These are phyloP conservation scores for Phasia obesa DNA, from an alignment of 2,888 invertebrate genomes.

Conservation along the genomic window DNA sequence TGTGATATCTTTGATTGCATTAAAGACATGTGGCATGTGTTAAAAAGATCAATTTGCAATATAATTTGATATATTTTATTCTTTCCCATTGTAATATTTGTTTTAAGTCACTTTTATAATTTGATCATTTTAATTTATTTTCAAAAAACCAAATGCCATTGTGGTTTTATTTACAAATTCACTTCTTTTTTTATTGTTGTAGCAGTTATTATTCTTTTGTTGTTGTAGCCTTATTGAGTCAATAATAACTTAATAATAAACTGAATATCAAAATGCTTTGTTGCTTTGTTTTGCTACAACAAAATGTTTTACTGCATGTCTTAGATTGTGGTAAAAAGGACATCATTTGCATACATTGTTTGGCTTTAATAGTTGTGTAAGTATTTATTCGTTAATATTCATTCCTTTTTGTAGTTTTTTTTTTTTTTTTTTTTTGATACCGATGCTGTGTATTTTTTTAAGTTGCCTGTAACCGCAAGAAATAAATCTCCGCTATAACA, in stretches of 20 bases:
- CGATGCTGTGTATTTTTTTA: constrained; percentile 32
- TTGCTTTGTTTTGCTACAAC: constrained; percentile 5
- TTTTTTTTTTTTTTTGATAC: constrained; percentile 17
- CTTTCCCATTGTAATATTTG: background rate
- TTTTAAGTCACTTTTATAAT: background rate
- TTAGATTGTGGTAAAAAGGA: constrained; percentile 56
- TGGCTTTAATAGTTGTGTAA: constrained; percentile 10
- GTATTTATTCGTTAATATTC: constrained; percentile 8
- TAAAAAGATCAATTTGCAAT: no score
- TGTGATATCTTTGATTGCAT: no score
- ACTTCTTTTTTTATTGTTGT: background rate
- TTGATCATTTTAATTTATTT: background rate
- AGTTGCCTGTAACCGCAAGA: constrained; percentile 62
- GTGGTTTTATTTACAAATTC: constrained; percentile 49
- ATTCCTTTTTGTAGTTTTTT: constrained; percentile 2
- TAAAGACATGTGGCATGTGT: no score
- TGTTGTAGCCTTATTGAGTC: constrained; percentile 56
- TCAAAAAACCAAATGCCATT: constrained; percentile 23
- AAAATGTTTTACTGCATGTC: background rate
- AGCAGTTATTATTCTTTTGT: constrained; percentile 19
- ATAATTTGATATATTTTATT: no score
- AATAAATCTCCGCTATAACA: constrained; percentile 62
- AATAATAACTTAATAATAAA: constrained; percentile 60
- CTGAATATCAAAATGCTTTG: constrained; percentile 15
- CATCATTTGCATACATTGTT: constrained; percentile 67